These are phyloP conservation scores for Platyscapa corneri DNA, from an alignment of 1,140 invertebrate genomes.

Conservation along the genomic window DNA sequence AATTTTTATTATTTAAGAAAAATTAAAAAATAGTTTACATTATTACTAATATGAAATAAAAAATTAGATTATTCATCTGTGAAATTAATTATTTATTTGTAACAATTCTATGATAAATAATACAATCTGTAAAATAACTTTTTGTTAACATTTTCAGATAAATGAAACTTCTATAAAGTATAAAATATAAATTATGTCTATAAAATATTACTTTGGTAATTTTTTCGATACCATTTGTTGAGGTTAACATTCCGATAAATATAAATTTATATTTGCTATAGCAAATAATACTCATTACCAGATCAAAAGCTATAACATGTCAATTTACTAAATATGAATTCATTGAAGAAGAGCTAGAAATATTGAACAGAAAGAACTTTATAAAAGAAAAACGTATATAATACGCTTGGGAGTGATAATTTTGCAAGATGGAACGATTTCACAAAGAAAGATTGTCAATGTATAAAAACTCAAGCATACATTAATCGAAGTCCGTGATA, in stretches of 20 bases:
- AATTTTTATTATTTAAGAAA: too few species aligned
- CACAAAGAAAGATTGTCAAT: slow-evolving; percentile 7
- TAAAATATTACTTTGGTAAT: background rate
- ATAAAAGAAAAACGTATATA: background rate
- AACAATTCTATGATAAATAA: too few species aligned
- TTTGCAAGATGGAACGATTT: slow-evolving; percentile 19
- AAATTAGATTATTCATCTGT: too few species aligned
- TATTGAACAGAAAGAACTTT: background rate
- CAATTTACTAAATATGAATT: background rate
- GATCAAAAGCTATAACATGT: background rate
- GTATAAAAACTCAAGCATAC: background rate
- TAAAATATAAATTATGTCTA: background rate
- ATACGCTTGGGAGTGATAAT: slow-evolving; percentile 16
- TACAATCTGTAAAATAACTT: too few species aligned
- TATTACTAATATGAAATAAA: too few species aligned
- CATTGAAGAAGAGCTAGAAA: background rate
- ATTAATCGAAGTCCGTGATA: slow-evolving; percentile 22
- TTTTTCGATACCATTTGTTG: background rate
- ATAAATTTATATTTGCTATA: too few species aligned
- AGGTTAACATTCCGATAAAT: background rate
- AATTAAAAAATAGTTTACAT: too few species aligned
- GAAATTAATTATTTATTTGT: too few species aligned
- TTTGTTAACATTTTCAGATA: too few species aligned
- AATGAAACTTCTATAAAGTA: too few species aligned
- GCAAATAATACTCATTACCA: background rate